Evolutionary conservation across 2,888 invertebrate species (phyloP).

Genomic region (Biston stratarius): DNA sequence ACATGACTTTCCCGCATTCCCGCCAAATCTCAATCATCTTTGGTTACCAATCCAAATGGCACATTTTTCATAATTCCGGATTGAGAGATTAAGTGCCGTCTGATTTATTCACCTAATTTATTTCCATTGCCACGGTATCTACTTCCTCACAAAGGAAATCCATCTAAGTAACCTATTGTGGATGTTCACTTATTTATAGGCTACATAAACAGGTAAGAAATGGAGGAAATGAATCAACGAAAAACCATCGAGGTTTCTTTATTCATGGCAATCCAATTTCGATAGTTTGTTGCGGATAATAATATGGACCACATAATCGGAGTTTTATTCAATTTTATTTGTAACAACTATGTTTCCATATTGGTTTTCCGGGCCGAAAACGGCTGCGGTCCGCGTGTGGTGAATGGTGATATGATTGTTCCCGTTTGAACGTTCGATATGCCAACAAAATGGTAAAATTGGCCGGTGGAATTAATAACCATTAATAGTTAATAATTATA

Average conservation of each 20-base stretch:
- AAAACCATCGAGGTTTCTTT: conserved; percentile 34
- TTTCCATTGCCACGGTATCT: conserved; percentile 15
- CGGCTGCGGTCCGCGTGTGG: conserved; percentile 38
- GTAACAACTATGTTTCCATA: conserved; percentile 37
- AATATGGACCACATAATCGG: conserved; percentile 41
- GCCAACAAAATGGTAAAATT: conserved; percentile 20
- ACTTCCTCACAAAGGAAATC: conserved; percentile 29
- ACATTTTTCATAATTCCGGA: neutral
- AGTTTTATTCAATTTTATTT: conserved; percentile 43
- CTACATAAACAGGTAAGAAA: conserved; percentile 32
- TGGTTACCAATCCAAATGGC: neutral
- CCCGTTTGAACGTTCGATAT: conserved; percentile 17
- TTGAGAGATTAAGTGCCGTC: conserved; percentile 10
- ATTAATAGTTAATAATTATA: neutral
- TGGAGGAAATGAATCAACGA: conserved; percentile 34
- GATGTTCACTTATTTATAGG: conserved; percentile 33
- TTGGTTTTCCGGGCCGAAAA: conserved; percentile 39
- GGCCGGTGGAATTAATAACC: conserved; percentile 15
- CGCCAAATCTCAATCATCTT: neutral
- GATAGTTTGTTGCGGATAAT: conserved; percentile 22
- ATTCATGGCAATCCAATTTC: conserved; percentile 42
- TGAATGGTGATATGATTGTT: conserved; percentile 38
- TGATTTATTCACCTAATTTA: conserved; percentile 26
- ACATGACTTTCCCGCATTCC: too few relatives aligned
- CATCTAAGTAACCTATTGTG: conserved; percentile 27